These are phyloP conservation scores for Pardalotus punctatus DNA, from an alignment of 2,113 vertebrate species.

Conservation along the genomic window DNA sequence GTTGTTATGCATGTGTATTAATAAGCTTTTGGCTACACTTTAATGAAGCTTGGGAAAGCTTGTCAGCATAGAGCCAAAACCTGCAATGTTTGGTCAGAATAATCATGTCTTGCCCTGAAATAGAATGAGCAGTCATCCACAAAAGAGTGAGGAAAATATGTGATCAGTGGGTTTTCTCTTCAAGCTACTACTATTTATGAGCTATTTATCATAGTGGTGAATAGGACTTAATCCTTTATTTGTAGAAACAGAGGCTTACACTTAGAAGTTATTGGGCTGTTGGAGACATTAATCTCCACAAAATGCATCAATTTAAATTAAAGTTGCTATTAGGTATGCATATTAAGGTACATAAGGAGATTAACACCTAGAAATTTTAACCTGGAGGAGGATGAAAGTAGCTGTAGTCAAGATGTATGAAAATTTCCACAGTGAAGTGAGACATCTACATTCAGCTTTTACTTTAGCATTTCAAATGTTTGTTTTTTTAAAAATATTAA, in stretches of 20 bases:
- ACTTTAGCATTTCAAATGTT: not conserved
- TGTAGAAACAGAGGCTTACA: not conserved
- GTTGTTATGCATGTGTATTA: not conserved
- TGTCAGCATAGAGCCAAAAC: not conserved
- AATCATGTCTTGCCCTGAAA: conserved; percentile 2
- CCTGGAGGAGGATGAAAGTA: not conserved
- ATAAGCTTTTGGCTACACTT: not conserved
- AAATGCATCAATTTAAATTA: not conserved
- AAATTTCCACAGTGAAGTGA: not conserved
- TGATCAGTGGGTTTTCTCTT: not conserved
- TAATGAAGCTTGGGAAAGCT: not conserved
- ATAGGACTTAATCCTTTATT: not conserved
- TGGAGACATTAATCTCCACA: not conserved
- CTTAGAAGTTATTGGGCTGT: not conserved
- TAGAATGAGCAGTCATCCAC: not conserved
- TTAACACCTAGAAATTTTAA: not conserved
- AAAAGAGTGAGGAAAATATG: not conserved
- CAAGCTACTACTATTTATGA: not conserved
- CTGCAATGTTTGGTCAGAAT: not conserved
- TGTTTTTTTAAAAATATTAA: not conserved
- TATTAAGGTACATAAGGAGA: not conserved
- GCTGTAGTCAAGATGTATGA: not conserved
- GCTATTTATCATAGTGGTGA: not conserved
- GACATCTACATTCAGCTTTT: not conserved
- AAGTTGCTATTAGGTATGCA: not conserved